Evolutionary conservation across 2,113 vertebrate species (phyloP).

Genomic region (Pyrgilauda ruficollis): DNA sequence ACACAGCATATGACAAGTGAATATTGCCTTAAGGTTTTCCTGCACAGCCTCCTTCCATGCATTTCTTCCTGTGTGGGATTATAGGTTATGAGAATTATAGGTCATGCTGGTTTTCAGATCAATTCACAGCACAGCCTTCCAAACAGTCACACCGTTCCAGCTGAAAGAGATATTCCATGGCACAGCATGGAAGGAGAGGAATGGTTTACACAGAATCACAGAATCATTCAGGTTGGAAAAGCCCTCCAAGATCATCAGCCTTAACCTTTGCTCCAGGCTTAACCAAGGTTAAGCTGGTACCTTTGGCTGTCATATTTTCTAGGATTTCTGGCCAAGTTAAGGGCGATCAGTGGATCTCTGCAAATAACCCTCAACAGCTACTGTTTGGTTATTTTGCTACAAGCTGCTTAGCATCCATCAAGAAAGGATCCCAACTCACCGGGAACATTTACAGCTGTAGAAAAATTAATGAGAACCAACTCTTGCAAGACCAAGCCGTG

Average conservation of each 20-base stretch:
- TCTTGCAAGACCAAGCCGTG: background rate
- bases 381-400: background rate
- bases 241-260: background rate
- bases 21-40: background rate
- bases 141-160: background rate
- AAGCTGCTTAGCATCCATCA: background rate
- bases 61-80: background rate
- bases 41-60: background rate
- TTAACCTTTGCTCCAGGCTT: background rate
- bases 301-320: background rate
- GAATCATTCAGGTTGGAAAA: background rate
- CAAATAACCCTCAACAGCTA: background rate
- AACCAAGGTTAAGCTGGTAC: background rate
- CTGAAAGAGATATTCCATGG: background rate
- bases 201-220: background rate
- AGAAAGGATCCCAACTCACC: background rate
- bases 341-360: accelerated
- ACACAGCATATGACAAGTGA: background rate
- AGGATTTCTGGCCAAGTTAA: background rate
- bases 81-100: background rate
- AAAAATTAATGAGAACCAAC: background rate
- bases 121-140: background rate
- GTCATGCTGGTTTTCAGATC: background rate
- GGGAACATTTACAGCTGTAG: background rate
- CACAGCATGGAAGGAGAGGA: background rate